Conservation (phyloP, 2,113 vertebrate genomes). For the Anhinga rufa region DNA sequence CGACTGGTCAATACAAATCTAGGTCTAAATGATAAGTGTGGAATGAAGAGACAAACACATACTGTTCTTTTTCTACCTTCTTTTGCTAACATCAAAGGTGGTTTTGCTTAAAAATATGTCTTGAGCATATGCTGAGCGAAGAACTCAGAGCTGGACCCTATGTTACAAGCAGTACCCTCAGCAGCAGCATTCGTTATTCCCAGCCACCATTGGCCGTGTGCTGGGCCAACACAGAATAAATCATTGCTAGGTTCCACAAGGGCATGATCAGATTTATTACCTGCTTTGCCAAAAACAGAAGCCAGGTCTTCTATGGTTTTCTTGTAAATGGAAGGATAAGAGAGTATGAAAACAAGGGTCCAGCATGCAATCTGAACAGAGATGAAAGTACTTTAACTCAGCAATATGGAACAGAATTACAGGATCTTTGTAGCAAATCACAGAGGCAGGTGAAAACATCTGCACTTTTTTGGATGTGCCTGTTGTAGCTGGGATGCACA, state of each 20-base stretch:
- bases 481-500: neutral
- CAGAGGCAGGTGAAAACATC: neutral
- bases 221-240: neutral
- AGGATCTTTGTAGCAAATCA: neutral
- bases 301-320: slow-evolving; percentile 69
- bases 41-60: neutral
- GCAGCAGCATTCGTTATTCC: neutral
- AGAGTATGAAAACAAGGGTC: slow-evolving; percentile 77
- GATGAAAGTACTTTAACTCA: neutral
- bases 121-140: neutral
- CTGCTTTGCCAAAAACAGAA: slow-evolving; percentile 71
- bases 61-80: neutral
- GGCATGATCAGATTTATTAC: slow-evolving; percentile 29
- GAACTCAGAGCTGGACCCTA: neutral
- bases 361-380: slow-evolving; percentile 76
- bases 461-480: neutral
- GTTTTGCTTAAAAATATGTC: neutral
- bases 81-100: neutral
- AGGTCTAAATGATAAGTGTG: neutral
- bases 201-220: neutral
- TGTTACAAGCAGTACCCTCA: neutral
- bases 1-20: neutral
- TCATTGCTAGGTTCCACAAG: neutral
- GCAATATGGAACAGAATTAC: neutral
- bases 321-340: slow-evolving; percentile 65